Base-by-base conservation (phyloP, 2,113 vertebrate species). In the Phoenicopterus ruber region DNA sequence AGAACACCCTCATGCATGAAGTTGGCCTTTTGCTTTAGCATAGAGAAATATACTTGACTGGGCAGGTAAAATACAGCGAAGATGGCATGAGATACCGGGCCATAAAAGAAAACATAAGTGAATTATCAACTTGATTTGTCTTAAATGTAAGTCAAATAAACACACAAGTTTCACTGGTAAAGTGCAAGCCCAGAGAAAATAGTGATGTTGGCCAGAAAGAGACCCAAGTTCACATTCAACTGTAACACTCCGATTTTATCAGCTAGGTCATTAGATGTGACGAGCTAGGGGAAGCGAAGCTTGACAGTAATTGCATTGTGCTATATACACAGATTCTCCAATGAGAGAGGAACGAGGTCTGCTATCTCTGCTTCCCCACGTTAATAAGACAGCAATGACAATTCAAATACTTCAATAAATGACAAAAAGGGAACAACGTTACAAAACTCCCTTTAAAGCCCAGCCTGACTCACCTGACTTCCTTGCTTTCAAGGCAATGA, bases 401-500 rank as follows among this genome's bases (percentile, higher is more conserved):
- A 85, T 77, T 91, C 40, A 82, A 74, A 76, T 70, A 89, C 47
- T 93, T 89, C 58, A 91, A 77, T 62, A 92, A 88, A 86, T 26
- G 8, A 72, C 49, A 66, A 62, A 62, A 86, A 86, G 11, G 18
- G 46, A 93, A 42, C 16, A 25, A 31, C 2, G 0, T 63, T 63
- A 82, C 25, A 88, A 89, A 94, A 66, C 13, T 4, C 10, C 7
- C 58, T 87, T 49, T 91, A 9, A 95, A 87, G 63, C 29, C 49
- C 66, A 89, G 22, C 24, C 80, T 83, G 58, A 99, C 99, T 99
- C 96, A 99, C 99, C 98, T 97, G 99, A 99, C 95, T 99, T 99
- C 95, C 98, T 98, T 84, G 99, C 99, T 98, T 99, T 99, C 96
- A 99, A 97, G 71, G 99, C 99, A 78, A 99, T 99, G 91, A 99